Evolutionary conservation across 2,888 invertebrate species (phyloP), one percentile per base, ranked within the genome.

Genomic region (Chrysolina americana): DNA sequence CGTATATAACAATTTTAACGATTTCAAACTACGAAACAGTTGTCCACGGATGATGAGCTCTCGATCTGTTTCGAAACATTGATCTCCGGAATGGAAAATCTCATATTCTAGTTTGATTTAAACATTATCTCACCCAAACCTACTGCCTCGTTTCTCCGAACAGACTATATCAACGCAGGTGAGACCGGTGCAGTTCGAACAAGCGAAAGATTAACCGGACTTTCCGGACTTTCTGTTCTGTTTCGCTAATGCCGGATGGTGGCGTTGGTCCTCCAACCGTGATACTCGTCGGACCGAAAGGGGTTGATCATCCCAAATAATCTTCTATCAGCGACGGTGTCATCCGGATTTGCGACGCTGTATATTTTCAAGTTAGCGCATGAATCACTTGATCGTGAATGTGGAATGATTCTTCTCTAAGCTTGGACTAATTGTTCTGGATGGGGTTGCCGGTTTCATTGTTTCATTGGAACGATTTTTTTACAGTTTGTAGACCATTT

Each of bases 161-260:
- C 36, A 36, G 8, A 36, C 36, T 75, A 75, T 77, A 75, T 75
- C 75, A 70, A 73, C n/a, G 72, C 70, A 71, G 68, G 71, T 64
- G 72, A 71, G 73, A 69, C 71, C 50, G 74, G 65, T 72, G 77
- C 76, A 80, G 76, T 78, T 81, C 80, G 78, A 81, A 80, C 80
- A 77, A 79, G 76, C 76, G 78, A 74, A 71, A 78, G 81, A 81
- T 80, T 81, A 81, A 81, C 74, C 71, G 76, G 78, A 77, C 75
- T 80, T 80, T 80, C 80, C 81, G 78, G 79, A 76, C 77, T 77
- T 79, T 78, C 75, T 72, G 75, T 76, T 78, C 75, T 76, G 71
- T 76, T 75, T 70, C 70, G 71, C 69, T 78, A 78, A 76, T 76
- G 63, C 75, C 75, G 73, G 50, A 72, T 70, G 68, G 66, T 70